Evolutionary conservation across 2,113 vertebrate genomes (phyloP), one percentile per base, ranked within the genome.

Genomic region (Lepisosteus osseus): DNA sequence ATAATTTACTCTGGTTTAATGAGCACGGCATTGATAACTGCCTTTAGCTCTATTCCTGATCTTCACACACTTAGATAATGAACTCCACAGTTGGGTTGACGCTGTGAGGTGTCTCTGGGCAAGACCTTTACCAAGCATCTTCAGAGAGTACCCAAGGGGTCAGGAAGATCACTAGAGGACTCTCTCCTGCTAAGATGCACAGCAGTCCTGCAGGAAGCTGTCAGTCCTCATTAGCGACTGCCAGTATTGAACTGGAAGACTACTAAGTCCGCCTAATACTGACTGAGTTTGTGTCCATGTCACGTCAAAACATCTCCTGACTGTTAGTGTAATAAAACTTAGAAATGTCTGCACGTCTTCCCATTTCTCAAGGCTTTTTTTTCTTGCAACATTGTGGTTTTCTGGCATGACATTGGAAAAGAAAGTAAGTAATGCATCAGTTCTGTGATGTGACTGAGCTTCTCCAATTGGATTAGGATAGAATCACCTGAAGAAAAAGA

Each of bases 241-340:
- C 47, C 47, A 51, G 47, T 9, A 51, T 51, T 6, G 47, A 51
- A 51, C 47, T 51, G 9, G 47, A 9, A 67, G 45, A 40, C 44
- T 67, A 51, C n/a, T 51, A 51, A 7, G 14, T 51, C 7, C 3
- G 43, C 7, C 15, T 45, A 3, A 47, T 29, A 29, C 29, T 29
- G 29, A 29, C 9, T 47, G 14, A 5, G 3, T 15, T 13, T 14
- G 64, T 14, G 29, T n/a, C 0, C 43, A 14, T 40, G 4, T 12
- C 69, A 29, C 69, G 42, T 51, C 13, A 14, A 7, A 61, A 70
- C 14, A 42, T 61, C 29, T 15, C 42, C 12, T 69, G 15, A 12
- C 45, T 15, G 41, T 54, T 69, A 56, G 41, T 69, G 41, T 57
- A 69, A 57, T 54, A 69, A 55, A 54, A 17, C 40, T 54, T 62